Conservation (phyloP, 2,113 vertebrate species). For the Bubo blakistoni region DNA sequence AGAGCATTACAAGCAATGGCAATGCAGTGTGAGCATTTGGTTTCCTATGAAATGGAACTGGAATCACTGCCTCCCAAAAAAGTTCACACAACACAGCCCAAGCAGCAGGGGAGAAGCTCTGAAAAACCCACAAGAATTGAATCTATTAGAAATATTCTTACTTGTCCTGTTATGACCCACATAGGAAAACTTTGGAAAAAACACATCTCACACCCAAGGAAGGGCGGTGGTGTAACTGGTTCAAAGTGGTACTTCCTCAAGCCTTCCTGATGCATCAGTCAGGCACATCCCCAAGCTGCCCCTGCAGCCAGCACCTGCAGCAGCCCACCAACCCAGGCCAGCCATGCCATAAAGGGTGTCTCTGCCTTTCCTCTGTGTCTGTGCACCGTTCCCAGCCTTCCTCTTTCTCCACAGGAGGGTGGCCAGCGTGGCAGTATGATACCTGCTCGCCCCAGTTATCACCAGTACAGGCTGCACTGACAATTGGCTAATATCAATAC, state of each 20-base stretch:
- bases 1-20: background rate
- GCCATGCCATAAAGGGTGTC: background rate
- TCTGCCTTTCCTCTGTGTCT: background rate
- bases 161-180: slow-evolving; percentile 9
- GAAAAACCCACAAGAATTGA: slow-evolving; percentile 44
- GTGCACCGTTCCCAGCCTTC: background rate
- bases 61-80: background rate
- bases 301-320: background rate
- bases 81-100: background rate
- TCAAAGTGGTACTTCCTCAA: background rate
- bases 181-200: background rate
- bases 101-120: background rate
- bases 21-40: background rate
- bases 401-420: background rate
- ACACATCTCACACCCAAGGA: background rate
- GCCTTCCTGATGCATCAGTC: fast-evolving
- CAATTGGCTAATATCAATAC: background rate
- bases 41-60: background rate
- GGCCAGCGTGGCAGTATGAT: background rate
- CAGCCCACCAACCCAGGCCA: background rate
- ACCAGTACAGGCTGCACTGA: background rate
- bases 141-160: slow-evolving; percentile 35
- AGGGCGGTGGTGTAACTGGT: background rate
- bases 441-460: fast-evolving
- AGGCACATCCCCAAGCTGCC: background rate